These are phyloP conservation scores for Macaria liturata DNA, from an alignment of 2,888 invertebrate species.

Conservation along the genomic window DNA sequence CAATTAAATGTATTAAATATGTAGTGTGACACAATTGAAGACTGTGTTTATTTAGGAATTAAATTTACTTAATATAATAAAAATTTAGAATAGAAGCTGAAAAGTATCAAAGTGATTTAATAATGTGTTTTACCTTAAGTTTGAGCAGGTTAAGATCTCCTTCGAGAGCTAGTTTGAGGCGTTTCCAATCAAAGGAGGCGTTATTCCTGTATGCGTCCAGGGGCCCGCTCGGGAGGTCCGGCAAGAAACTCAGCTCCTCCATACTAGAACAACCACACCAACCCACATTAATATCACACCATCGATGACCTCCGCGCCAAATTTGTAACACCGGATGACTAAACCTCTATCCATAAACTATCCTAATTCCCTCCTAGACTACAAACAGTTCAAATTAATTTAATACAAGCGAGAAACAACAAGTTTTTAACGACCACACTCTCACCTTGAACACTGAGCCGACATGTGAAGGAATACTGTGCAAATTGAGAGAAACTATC, in stretches of 20 bases:
- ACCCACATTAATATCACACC: constrained; percentile 29
- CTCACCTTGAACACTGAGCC: constrained; percentile 55
- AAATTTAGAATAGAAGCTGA: too few relatives aligned
- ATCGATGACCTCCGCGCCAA: constrained; percentile 36
- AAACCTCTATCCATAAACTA: constrained; percentile 48
- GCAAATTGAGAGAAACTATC: constrained; percentile 27
- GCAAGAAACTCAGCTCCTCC: constrained; percentile 85
- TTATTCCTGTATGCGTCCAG: constrained; percentile 90
- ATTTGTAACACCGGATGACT: constrained; percentile 55
- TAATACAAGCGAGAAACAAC: constrained; percentile 17
- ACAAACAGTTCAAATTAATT: constrained; percentile 40
- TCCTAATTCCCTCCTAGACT: constrained; percentile 47
- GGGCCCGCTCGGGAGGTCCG: constrained; percentile 89
- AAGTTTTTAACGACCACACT: constrained; percentile 33
- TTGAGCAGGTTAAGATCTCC: constrained; percentile 87
- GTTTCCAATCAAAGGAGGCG: constrained; percentile 94
- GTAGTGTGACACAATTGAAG: too few relatives aligned
- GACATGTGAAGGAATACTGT: constrained; percentile 30
- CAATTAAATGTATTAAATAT: too few relatives aligned
- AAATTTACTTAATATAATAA: too few relatives aligned
- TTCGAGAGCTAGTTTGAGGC: constrained; percentile 90
- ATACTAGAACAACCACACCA: constrained; percentile 59
- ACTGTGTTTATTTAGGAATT: too few relatives aligned
- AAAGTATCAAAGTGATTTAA: too few relatives aligned
- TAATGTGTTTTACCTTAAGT: constrained; percentile 85